A percentile compares a stretch with the other conserved stretches of the same genome.
phyloP scores from a whole-genome alignment of 2,113 vertebrate genomes.

The Nestor notabilis region DNA sequence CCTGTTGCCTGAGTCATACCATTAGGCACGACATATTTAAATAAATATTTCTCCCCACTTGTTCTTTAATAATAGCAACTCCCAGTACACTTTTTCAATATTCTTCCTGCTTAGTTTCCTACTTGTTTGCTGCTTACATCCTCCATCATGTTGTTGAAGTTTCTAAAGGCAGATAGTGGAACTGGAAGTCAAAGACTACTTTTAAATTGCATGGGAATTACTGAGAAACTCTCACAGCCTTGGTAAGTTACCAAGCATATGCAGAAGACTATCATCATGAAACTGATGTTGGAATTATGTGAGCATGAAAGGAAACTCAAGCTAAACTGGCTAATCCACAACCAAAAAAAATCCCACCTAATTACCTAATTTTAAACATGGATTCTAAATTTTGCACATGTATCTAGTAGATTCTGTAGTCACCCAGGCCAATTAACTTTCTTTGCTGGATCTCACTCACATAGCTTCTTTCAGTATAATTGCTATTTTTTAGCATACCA shows the following conservation, averaged over 20 bases:
- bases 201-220: not conserved
- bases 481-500: not conserved
- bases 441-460: not conserved
- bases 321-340: not conserved
- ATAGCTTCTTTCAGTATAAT: not conserved
- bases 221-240: not conserved
- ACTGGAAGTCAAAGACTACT: not conserved
- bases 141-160: not conserved
- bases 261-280: not conserved
- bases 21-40: not conserved
- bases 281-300: not conserved
- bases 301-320: not conserved
- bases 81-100: not conserved
- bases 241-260: not conserved
- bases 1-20: not conserved
- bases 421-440: not conserved
- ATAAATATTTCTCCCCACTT: not conserved
- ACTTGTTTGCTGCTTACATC: not conserved
- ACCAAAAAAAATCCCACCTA: not conserved
- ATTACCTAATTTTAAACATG: not conserved
- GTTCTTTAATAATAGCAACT: not conserved
- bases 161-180: not conserved
- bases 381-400: not conserved
- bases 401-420: not conserved
- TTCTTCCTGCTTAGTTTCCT: not conserved